Evolutionary conservation across 2,888 invertebrate genomes (phyloP).

Genomic region (Drosophila limbata): DNA sequence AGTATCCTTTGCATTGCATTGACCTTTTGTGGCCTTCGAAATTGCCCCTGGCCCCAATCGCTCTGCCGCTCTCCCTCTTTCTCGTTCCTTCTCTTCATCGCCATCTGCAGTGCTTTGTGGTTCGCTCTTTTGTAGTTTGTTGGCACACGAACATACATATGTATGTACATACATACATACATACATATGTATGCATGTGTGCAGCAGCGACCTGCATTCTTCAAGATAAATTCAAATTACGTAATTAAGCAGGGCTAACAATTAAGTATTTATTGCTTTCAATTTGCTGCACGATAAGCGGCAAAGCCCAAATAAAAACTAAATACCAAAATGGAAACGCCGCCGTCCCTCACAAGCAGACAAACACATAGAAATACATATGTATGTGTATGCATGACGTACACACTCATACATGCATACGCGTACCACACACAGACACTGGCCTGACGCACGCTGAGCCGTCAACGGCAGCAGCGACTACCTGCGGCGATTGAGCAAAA

Average conservation of each 20-base stretch:
- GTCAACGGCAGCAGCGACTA: constrained; percentile 44
- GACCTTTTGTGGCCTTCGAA: constrained; percentile 55
- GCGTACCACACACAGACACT: constrained; percentile 1
- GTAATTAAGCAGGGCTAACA: constrained; percentile 69
- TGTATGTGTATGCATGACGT: neutral
- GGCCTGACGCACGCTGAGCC: constrained; percentile 21
- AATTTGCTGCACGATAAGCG: constrained; percentile 69
- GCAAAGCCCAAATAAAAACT: constrained; percentile 25
- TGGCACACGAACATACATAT: neutral
- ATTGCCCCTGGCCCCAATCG: constrained; percentile 41
- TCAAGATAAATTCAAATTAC: constrained; percentile 68
- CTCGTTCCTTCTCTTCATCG: neutral
- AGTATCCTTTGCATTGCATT: constrained; percentile 56
- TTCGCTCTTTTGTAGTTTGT: constrained; percentile 1
- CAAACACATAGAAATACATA: neutral
- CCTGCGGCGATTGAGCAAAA: constrained; percentile 56
- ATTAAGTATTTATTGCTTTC: constrained; percentile 78
- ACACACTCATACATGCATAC: constrained; percentile 11
- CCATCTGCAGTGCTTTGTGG: constrained; percentile 18
- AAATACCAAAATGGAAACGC: constrained; percentile 35
- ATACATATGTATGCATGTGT: neutral
- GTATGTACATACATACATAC: too few species aligned
- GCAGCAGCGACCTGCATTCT: constrained; percentile 37
- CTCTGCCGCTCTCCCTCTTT: neutral
- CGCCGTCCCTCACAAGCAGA: constrained; percentile 18